Base-by-base conservation (phyloP, 2,113 vertebrate species). In the Coreoperca whiteheadi region DNA sequence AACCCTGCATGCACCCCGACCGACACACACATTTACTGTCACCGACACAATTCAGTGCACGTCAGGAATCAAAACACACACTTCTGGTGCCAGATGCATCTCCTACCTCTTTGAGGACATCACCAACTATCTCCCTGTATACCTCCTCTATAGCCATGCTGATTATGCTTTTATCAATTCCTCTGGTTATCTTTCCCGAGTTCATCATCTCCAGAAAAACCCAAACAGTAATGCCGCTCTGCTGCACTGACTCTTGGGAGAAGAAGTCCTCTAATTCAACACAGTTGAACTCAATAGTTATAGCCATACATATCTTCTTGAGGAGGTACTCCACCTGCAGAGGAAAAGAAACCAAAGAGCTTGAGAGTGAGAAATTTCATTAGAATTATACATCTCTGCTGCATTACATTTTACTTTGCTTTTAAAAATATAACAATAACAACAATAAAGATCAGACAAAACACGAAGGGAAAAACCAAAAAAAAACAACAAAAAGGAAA, bases 141-240 rank as follows among this genome's bases (percentile, higher is more conserved):
- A 99, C 96, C 76, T 99, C 97, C 54, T 99, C 97, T 81, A 99
- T 94, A 0, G 97, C 98, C 96, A 98, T 97, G 90, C 96, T 97
- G 82, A 97, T 64, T 0, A 96, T 94, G 64, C 97, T 96, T 37
- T 86, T 94, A 23, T 97, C 96, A 0, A 97, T 95, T 7, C 96
- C 97, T 56, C 93, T 93, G 28, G 96, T 94, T 76, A 97, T 84
- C 70, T 96, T 95, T 41, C 97, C 97, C 0, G 97, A 96, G 92
- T 98, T 98, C 95, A 99, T 97, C 96, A 98, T 94, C 77, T 97
- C 96, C 84, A 99, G 93, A 79, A 99, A 97, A 84, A 95, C 95
- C 98, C 98, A 99, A 74, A 98, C 98, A 0, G 94, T 97, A 82
- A 99, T 93, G 0, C 97, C 97, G 0, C 71, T 94, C 80, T 96